Base-by-base conservation (phyloP, 2,113 vertebrate genomes). In the Chaetodon auriga region DNA sequence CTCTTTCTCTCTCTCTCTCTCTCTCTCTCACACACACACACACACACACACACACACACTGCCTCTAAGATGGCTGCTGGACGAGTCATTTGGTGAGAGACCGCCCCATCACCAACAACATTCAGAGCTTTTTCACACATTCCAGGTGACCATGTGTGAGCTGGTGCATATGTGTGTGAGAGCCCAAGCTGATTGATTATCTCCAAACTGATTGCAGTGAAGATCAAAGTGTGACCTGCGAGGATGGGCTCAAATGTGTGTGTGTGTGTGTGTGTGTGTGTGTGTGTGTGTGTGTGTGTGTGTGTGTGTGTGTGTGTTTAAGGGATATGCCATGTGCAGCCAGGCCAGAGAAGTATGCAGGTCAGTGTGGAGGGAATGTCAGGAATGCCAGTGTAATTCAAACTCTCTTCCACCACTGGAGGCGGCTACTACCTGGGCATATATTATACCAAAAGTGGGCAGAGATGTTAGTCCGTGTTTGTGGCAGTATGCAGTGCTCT, bases 331-430 rank as follows among this genome's bases (percentile, higher is more conserved):
- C 90, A 92, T 92, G 89, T 91, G 89, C 83, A 81, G 80, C 89
- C 80, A 85, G 88, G 72, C 85, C 91, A 87, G 74, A 71, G 80
- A 94, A 91, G 87, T 94, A 94, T 95, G 93, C 90, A 92, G 91
- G 92, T 92, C 94, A 91, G 86, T 41, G 85, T 61, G 60, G 57
- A 72, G 91, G 86, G 94, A 94, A 95, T 95, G 91, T 89, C 83
- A 94, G 92, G 94, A 95, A 95, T 95, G 93, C 91, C 90, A 78
- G 91, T 84, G 92, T 90, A 93, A 94, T 85, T 91, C 89, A 85
- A 91, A 93, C 87, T 90, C 81, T 77, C 62, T 30, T 89, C 86
- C 69, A 63, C 86, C 43, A 82, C 80, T 60, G 48, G 65, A 85
- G 78, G 77, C 87, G 75, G 78, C 71, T 19, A 55, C 55, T 90